Conservation (phyloP, 2,797 vertebrate genomes). For the Poeciliopsis presidionis region DNA sequence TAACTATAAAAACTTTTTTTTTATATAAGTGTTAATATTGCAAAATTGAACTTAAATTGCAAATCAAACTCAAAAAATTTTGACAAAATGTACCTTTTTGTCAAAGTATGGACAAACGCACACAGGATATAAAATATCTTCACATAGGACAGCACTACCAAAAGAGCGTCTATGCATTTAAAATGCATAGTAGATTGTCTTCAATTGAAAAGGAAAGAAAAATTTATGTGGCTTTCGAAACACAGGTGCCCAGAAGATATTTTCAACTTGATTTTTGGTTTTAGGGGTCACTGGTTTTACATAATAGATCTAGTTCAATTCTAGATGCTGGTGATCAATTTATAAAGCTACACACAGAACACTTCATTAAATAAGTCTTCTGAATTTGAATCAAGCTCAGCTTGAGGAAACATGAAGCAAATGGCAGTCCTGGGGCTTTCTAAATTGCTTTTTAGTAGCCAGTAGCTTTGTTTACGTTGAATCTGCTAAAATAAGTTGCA, state of each 20-base stretch:
- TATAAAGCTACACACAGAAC: not conserved
- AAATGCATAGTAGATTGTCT: not conserved
- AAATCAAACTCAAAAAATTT: not conserved
- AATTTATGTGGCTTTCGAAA: not conserved
- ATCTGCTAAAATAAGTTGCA: not conserved
- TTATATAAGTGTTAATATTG: not conserved
- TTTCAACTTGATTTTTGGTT: not conserved
- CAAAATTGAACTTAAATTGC: not conserved
- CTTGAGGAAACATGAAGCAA: not conserved
- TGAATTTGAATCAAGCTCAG: not conserved
- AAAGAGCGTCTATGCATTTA: not conserved
- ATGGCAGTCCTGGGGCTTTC: not conserved
- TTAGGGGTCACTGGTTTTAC: not conserved
- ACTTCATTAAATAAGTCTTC: slow-evolving; percentile 1
- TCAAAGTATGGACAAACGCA: not conserved
- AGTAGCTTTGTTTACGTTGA: not conserved
- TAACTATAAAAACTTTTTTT: not conserved
- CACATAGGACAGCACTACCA: not conserved
- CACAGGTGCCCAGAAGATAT: not conserved
- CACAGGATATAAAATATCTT: not conserved
- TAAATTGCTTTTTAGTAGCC: not conserved
- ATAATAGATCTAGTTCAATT: not conserved
- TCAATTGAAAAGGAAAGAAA: not conserved
- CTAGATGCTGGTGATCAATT: not conserved
- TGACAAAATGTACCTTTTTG: not conserved